phyloP scores from a whole-genome alignment of 1,140 invertebrate species.

The Diabrotica undecimpunctata region DNA sequence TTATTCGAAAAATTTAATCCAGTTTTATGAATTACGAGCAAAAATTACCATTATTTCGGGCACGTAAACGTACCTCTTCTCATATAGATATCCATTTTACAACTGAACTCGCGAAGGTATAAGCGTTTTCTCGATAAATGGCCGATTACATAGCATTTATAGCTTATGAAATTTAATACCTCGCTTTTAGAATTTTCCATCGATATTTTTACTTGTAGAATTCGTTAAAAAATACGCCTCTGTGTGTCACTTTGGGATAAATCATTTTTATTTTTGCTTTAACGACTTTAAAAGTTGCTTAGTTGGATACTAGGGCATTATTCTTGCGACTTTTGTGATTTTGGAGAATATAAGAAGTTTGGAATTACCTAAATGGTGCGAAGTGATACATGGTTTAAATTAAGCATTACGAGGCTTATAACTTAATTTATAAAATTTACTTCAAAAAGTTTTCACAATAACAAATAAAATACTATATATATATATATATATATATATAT shows the following conservation, averaged over 20 bases:
- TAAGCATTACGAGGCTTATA: too few relatives aligned
- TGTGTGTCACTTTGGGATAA: background rate
- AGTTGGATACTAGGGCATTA: background rate
- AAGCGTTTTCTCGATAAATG: background rate
- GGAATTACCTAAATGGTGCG: too few relatives aligned
- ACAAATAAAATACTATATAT: too few relatives aligned
- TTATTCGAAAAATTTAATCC: background rate
- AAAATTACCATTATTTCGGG: background rate
- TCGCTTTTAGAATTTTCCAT: background rate
- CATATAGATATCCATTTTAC: conserved; percentile 2
- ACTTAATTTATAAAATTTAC: too few relatives aligned
- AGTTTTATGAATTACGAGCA: background rate
- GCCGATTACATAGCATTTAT: conserved; percentile 2
- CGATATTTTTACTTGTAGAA: conserved; percentile 1
- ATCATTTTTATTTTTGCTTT: conserved; percentile 1
- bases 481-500: too few relatives aligned
- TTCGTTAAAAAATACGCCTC: background rate
- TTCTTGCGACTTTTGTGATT: too few relatives aligned
- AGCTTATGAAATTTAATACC: conserved; percentile 3
- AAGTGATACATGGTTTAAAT: too few relatives aligned
- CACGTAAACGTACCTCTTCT: background rate
- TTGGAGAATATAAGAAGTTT: too few relatives aligned
- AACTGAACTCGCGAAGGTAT: conserved; percentile 1
- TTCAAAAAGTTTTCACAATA: too few relatives aligned
- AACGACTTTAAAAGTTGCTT: background rate